These are phyloP conservation scores for Carcinoscorpius rotundicauda DNA, from an alignment of 1,140 invertebrate species.

Conservation along the genomic window DNA sequence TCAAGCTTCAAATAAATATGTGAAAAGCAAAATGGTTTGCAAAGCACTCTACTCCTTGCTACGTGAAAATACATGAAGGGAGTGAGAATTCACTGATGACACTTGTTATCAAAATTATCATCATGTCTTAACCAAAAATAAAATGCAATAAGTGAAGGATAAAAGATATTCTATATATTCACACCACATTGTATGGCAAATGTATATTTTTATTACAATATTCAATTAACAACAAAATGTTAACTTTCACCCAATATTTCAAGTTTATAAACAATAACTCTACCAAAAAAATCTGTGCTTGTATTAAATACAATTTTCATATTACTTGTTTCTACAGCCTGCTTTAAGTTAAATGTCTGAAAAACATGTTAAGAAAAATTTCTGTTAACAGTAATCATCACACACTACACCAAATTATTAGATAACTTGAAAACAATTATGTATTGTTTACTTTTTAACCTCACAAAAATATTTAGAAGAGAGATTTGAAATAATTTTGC, in stretches of 20 bases:
- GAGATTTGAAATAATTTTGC: not conserved
- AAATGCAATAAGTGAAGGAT: too few species aligned
- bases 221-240: too few species aligned
- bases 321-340: not conserved
- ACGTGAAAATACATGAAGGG: too few species aligned
- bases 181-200: too few species aligned
- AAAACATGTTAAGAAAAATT: constrained; percentile 6
- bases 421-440: not conserved
- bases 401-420: not conserved
- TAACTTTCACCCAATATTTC: constrained; percentile 16
- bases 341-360: constrained; percentile 6
- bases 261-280: constrained; percentile 28
- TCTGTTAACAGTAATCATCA: not conserved
- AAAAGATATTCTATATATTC: too few species aligned
- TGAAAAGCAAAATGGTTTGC: too few species aligned
- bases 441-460: not conserved
- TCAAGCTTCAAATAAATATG: too few species aligned
- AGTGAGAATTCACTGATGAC: too few species aligned
- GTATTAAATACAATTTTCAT: constrained; percentile 21
- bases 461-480: not conserved
- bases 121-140: too few species aligned
- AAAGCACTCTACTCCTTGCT: too few species aligned
- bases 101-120: too few species aligned
- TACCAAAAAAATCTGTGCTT: constrained; percentile 27
- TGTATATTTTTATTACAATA: too few species aligned